A percentile compares a stretch with the other conserved stretches of the same genome.
Conservation (phyloP, 2,797 vertebrate species). For the Crenichthys baileyi region DNA sequence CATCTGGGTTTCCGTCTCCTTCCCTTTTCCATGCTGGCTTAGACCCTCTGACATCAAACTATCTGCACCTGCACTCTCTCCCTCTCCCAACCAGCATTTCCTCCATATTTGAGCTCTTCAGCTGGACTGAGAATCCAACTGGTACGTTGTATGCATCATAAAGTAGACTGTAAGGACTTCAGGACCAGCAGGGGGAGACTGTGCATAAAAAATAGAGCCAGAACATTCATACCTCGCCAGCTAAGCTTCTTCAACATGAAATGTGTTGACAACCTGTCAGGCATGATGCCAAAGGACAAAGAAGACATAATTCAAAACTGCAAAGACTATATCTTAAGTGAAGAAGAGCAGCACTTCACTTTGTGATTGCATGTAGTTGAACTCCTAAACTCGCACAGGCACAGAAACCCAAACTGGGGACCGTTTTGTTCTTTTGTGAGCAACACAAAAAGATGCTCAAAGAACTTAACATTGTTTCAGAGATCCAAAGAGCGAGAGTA, state of each 20-base stretch:
- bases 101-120: conserved; percentile 6
- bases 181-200: conserved; percentile 64
- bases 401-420: not conserved
- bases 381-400: not conserved
- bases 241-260: conserved; percentile 18
- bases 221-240: not conserved
- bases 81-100: conserved; percentile 1
- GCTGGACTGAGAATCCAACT: conserved; percentile 18
- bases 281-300: conserved; percentile 31
- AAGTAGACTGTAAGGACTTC: conserved; percentile 1
- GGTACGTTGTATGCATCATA: not conserved
- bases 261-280: conserved; percentile 49
- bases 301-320: conserved; percentile 53
- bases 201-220: conserved; percentile 18
- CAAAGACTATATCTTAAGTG: conserved; percentile 32
- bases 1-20: conserved; percentile 55
- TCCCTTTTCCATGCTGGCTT: conserved; percentile 39
- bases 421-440: conserved; percentile 10
- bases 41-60: conserved; percentile 30
- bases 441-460: conserved; percentile 1
- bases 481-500: not conserved
- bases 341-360: conserved; percentile 25
- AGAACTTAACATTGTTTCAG: conserved; percentile 3
- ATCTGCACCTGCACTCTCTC: conserved; percentile 6
- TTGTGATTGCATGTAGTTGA: conserved; percentile 10